Base-by-base conservation (phyloP, 2,888 invertebrate species). In the Melolontha melolontha region DNA sequence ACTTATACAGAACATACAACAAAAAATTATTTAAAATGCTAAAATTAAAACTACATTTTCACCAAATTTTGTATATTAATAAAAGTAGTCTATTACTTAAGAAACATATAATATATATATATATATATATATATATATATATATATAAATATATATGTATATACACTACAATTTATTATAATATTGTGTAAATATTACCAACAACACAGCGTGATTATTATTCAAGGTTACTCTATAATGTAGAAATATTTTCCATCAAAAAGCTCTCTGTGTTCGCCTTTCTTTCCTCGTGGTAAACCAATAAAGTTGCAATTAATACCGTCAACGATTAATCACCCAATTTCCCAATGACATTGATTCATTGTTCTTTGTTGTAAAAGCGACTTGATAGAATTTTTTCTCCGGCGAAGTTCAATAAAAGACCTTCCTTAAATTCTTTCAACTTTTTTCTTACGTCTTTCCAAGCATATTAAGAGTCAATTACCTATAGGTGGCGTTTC, bases 331-430 rank as follows among this genome's bases (percentile, higher is more conserved):
- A 63, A 63, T 64, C 64, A 52, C 14, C 59, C 59, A 44, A 29
- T 50, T 29, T 64, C 64, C 52, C n/a, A 14, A 22, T 41, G 64
- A 64, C 64, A 64, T 64, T 64, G 64, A 64, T 64, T 64, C 64
- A 64, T 64, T 64, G 52, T 52, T 64, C 41, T 42, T 52, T 17
- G 54, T 44, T 54, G 64, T 64, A 64, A 52, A 29, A 42, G 52
- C 54, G 64, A 54, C 54, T 52, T 51, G 52, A 64, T 64, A 54
- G 52, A 64, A 39, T 54, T 54, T 64, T 64, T 52, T 17, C 47
- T 14, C 34, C 29, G 29, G 47, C 47, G 34, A 34, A 17, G 34
- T 62, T 62, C 49, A 49, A 62, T 62, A 62, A 49, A 34, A 10
- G 59, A 34, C 47, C 34, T 62, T 34, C 47, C 16, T 17, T 29